These are phyloP conservation scores for Petrocephalus zakoni DNA, from an alignment of 2,113 vertebrate species.

Conservation along the genomic window DNA sequence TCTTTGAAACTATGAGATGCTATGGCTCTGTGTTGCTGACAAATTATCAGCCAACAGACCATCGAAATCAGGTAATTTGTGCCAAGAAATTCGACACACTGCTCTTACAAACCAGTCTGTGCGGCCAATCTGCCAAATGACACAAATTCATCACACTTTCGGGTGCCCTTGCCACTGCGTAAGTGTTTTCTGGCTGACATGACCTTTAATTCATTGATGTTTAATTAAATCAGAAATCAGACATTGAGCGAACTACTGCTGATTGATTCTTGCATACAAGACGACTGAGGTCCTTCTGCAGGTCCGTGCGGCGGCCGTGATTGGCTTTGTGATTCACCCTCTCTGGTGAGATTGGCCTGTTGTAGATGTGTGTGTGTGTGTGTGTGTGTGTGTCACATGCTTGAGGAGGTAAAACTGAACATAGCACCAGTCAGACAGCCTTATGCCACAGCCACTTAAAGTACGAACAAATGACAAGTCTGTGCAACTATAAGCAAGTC, in stretches of 20 bases:
- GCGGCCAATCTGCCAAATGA: not conserved
- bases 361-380: not conserved
- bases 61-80: not conserved
- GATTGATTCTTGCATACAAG: not conserved
- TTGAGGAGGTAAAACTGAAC: not conserved
- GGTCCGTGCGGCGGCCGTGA: not conserved
- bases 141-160: not conserved
- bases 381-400: not conserved
- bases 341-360: not conserved
- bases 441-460: not conserved
- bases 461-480: not conserved
- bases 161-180: not conserved
- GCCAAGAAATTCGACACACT: not conserved
- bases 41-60: not conserved
- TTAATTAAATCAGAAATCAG: not conserved
- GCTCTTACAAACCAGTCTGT: not conserved
- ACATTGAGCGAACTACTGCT: not conserved
- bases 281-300: not conserved
- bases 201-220: not conserved
- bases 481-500: not conserved
- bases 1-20: not conserved
- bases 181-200: not conserved
- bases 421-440: not conserved
- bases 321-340: not conserved
- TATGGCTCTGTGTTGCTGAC: not conserved